Base-by-base conservation (phyloP, 1,140 invertebrate species). In the Formica selysi region DNA sequence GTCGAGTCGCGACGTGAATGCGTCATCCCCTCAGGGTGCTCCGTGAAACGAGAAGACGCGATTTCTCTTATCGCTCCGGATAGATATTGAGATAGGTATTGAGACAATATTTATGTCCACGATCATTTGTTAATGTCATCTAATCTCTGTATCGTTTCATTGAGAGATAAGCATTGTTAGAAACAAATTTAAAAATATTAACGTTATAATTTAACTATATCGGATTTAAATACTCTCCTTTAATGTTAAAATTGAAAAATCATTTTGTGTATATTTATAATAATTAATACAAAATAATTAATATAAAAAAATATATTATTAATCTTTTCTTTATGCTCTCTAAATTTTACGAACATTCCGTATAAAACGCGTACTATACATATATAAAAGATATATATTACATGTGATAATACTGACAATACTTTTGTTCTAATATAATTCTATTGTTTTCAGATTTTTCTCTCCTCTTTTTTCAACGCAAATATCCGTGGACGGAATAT, bases 21-120 rank as follows among this genome's bases (percentile, higher is more conserved):
- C 73, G 0, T 81, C 89, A 11, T 61, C 87, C 8, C 76, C 64
- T 8, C 86, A 76, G 38, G 89, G 85, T 11, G 86, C 51, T 54
- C 76, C 71, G 41, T 89, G 65, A 89, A 48, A 81, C 16, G 32
- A 59, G 38, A n/a, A 32, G 61, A 44, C 51, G 16, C 19, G 62
- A 38, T 29, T 44, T 16, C 8, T 19, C 64, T 29, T 41, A 7
- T 16, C 38, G 11, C 11, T 62, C 22, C 16, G 26, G 32, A 7
- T 19, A 78, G 26, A 32, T 4, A 32, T 32, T 32, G 3, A 32
- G 32, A n/a, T 64, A 64, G 13, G n/a, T 51, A 32, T 51, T 19
- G 41, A 13, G 3, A 48, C 11, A n/a, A 36, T 13, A 11, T 8
- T 48, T 48, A 16, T 62, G 4, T 62, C 13, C 16, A 6, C 2